Base-by-base conservation (phyloP, 2,888 invertebrate species). In the Lasioglossum morio region DNA sequence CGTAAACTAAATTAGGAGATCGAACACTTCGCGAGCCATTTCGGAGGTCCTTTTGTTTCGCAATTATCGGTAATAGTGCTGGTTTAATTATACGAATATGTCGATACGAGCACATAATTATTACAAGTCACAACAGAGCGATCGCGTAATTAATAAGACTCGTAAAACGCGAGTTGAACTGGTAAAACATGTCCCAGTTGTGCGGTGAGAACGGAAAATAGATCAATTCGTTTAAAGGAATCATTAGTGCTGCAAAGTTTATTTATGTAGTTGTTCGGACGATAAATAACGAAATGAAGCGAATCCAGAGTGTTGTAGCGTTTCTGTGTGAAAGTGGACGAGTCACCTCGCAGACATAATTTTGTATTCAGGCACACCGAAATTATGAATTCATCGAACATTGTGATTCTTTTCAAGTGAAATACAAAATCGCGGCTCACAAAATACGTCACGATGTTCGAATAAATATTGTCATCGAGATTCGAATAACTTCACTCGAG, bases 131-230 rank as follows among this genome's bases (percentile, higher is more conserved):
- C 27, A 60, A 27, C 60, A 27, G 27, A 14, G 60, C 27, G 27
- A 0, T 14, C 27, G 60, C 27, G 60, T 30, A 60, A 60, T 60
- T 60, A 53, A 53, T 60, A 60, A 60, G 60, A 60, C 60, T 16
- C 60, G 27, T 60, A 60, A 60, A 60, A 60, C 30, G 27, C 60
- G 14, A 60, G 60, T 27, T 16, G 60, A 60, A 60, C 60, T 30
- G 60, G 60, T 60, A 60, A 27, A 60, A 60, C 60, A 60, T 60
- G 60, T 72, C 14, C n/a, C 40, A 16, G 40, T 60, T 60, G 60
- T 27, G 14, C 60, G 14, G 27, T 16, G 60, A 27, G 60, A 60
- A 16, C 60, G 27, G 60, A 60, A 60, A 27, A 60, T 60, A 60
- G 60, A 60, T 60, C 27, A 27, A 30, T 30, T 30, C 60, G 27